Evolutionary conservation across 2,113 vertebrate genomes (phyloP).

Genomic region (Mus musculus): GRCm39 chr13:70600001-70600500

Average conservation of each 20-base stretch:
- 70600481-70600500: background rate
- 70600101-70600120: constrained; percentile 26
- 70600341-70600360: background rate
- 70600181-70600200: background rate
- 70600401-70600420: background rate
- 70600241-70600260: background rate
- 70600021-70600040: background rate
- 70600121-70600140: constrained; percentile 46
- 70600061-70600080: constrained; percentile 36
- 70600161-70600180: background rate
- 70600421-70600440: background rate
- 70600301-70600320: background rate
- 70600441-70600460: background rate
- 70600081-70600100: constrained; percentile 52
- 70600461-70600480: background rate
- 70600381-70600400: background rate
- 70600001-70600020: background rate
- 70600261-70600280: background rate
- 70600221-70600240: background rate
- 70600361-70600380: background rate
- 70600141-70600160: constrained; percentile 48
- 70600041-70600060: background rate
- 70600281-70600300: background rate
- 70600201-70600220: background rate
- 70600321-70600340: background rate